Percentiles rank a stretch among this genome's conserved stretches.
phyloP scores from a whole-genome alignment of 2,888 invertebrate species.

The Atethmia centrago region DNA sequence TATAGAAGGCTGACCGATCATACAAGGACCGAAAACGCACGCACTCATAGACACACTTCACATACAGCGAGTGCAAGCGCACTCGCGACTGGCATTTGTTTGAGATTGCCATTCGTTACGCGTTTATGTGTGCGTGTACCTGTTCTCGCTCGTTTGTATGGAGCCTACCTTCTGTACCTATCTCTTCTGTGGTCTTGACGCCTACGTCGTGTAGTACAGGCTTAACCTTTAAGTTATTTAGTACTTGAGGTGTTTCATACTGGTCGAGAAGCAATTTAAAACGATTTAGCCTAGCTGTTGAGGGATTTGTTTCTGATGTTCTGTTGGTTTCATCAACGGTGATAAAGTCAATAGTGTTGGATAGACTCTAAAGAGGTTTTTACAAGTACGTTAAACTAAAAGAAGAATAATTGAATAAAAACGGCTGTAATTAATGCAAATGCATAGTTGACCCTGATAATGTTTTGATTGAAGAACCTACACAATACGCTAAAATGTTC shows the following conservation, averaged over 20 bases:
- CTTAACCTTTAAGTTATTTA: constrained; percentile 67
- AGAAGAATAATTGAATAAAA: neutral
- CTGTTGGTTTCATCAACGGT: neutral
- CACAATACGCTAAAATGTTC: neutral
- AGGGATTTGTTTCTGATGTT: constrained; percentile 20
- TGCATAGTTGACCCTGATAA: too few relatives aligned
- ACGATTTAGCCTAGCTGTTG: constrained; percentile 26
- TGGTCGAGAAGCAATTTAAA: constrained; percentile 33
- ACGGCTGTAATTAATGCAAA: neutral
- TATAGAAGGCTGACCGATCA: neutral
- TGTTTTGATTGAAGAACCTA: neutral
- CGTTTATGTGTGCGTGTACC: neutral
- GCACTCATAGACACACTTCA: neutral
- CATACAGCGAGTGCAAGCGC: neutral
- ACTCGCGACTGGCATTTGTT: neutral
- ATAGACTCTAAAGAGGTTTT: neutral
- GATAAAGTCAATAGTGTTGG: neutral
- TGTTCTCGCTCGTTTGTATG: neutral
- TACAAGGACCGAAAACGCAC: neutral
- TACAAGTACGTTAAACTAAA: neutral
- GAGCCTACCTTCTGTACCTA: neutral
- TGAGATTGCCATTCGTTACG: neutral
- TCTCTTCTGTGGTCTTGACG: constrained; percentile 10
- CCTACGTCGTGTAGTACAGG: constrained; percentile 50
- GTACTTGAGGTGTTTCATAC: constrained; percentile 53